Percentiles rank a stretch among this genome's conserved stretches.
These are phyloP conservation scores for Lordiphosa stackelbergi DNA, from an alignment of 1,140 invertebrate species.

Conservation along the genomic window DNA sequence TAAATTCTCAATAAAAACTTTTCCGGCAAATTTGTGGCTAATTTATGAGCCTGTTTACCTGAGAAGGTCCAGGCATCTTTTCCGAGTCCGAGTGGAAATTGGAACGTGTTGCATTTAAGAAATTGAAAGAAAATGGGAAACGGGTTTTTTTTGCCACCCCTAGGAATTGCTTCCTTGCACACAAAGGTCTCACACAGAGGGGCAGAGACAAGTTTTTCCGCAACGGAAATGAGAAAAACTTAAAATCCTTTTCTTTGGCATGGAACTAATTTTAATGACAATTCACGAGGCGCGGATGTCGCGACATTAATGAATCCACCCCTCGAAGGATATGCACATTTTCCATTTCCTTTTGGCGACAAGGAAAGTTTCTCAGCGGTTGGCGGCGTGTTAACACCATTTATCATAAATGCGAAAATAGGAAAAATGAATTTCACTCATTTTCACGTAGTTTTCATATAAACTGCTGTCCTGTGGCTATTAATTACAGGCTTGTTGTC, in stretches of 20 bases:
- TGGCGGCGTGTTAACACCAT: constrained; percentile 16
- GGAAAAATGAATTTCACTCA: constrained; percentile 3
- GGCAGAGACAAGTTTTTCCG: constrained; percentile 61
- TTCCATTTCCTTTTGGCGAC: constrained; percentile 33
- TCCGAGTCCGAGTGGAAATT: constrained; percentile 30
- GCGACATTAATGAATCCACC: constrained; percentile 33
- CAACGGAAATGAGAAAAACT: constrained; percentile 21
- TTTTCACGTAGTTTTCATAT: constrained; percentile 49
- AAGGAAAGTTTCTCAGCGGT: constrained; percentile 28
- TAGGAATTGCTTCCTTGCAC: constrained; percentile 3
- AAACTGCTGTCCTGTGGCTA: constrained; percentile 42
- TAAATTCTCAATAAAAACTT: constrained; percentile 45
- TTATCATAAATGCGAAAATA: constrained; percentile 46
- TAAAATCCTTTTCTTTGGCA: constrained; percentile 22
- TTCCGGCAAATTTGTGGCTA: constrained; percentile 74
- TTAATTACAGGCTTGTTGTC: constrained; percentile 47
- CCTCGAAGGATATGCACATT: constrained; percentile 31
- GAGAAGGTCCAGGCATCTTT: constrained; percentile 1
- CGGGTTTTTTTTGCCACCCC: constrained; percentile 42
- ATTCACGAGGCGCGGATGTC: constrained; percentile 55
- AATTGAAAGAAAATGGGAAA: constrained; percentile 43
- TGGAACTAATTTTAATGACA: constrained; percentile 75
- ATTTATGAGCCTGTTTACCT: constrained; percentile 48
- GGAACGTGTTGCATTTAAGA: constrained; percentile 69
- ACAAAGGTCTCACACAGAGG: constrained; percentile 42